A percentile compares a stretch with the other conserved stretches of the same genome.
Evolutionary conservation across 2,113 vertebrate genomes (phyloP).

Genomic region (Aspiorhynchus laticeps): DNA sequence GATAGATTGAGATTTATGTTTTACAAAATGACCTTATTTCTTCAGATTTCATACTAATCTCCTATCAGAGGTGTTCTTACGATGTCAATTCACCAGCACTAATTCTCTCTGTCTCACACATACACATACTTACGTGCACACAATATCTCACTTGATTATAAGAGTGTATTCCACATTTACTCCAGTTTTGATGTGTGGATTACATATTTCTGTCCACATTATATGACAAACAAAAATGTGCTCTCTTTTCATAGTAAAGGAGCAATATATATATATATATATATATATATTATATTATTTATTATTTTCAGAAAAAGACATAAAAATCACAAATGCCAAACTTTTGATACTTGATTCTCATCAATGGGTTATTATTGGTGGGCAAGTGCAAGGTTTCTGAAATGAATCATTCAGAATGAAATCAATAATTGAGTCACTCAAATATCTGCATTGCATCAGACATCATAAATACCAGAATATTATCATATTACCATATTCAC

Average conservation of each 20-base stretch:
- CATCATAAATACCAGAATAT: neutral
- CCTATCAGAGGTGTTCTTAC: constrained; percentile 8
- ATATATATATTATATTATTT: neutral
- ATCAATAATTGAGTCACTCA: neutral
- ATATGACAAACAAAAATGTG: neutral
- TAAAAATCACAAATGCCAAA: neutral
- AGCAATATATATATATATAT: no score
- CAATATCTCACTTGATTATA: neutral
- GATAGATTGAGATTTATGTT: constrained; percentile 36
- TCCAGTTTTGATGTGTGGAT: neutral
- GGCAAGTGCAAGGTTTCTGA: neutral
- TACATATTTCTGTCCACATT: neutral
- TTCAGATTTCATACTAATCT: neutral
- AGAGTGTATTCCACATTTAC: neutral
- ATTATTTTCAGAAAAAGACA: neutral
- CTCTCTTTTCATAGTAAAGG: neutral
- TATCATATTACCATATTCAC: neutral
- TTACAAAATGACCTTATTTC: constrained; percentile 18
- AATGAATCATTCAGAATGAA: neutral
- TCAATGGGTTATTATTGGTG: neutral
- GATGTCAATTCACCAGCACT: neutral
- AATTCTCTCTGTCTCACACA: neutral
- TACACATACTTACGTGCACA: neutral
- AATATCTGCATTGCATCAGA: neutral
- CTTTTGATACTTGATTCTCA: neutral